phyloP scores from a whole-genome alignment of 2,113 vertebrate genomes.

The Antechinus flavipes region DNA sequence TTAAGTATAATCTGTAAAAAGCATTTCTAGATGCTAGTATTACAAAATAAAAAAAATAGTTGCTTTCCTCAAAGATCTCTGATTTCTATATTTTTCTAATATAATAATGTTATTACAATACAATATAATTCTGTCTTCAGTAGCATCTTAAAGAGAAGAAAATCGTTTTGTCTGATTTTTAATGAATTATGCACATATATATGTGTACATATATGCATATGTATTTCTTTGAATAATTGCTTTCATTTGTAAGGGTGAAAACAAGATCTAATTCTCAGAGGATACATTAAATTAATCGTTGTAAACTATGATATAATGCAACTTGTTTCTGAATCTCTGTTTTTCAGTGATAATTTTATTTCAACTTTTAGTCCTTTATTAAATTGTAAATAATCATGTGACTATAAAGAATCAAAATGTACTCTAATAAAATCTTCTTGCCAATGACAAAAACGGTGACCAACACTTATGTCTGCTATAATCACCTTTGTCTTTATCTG shows the following conservation, averaged over 20 bases:
- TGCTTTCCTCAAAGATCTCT: background rate
- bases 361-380: background rate
- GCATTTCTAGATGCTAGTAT: background rate
- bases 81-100: background rate
- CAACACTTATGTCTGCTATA: background rate
- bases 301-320: background rate
- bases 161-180: conserved; percentile 37
- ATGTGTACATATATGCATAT: conserved; percentile 27
- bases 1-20: background rate
- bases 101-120: background rate
- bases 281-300: conserved; percentile 1
- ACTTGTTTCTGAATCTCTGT: background rate
- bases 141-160: conserved; percentile 12
- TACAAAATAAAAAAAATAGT: background rate
- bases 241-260: conserved; percentile 37
- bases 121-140: background rate
- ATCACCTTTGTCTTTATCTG: background rate
- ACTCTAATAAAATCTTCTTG: background rate
- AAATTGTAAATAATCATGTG: background rate
- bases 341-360: background rate
- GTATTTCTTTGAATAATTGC: background rate
- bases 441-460: background rate
- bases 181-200: conserved; percentile 17
- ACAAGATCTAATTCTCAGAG: conserved; percentile 45
- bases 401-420: background rate